These are phyloP conservation scores for Nerophis lumbriciformis DNA, from an alignment of 2,113 vertebrate genomes.

Conservation along the genomic window DNA sequence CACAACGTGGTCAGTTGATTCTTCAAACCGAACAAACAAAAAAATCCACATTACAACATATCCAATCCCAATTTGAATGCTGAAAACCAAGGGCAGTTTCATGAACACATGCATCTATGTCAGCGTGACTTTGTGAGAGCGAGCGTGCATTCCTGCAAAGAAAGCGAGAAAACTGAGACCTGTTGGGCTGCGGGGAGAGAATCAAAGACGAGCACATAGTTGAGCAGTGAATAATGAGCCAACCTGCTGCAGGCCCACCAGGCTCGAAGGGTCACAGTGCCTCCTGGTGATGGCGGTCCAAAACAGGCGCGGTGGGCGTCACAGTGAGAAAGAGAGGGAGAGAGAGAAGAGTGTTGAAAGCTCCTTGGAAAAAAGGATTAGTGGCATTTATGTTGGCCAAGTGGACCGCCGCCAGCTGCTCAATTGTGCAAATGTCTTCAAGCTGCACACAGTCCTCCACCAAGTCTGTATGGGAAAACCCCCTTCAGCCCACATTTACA, in stretches of 20 bases:
- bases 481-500: conserved; percentile 20
- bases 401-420: conserved; percentile 67
- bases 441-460: conserved; percentile 62
- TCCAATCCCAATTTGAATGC: too few species aligned
- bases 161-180: conserved; percentile 66
- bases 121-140: conserved; percentile 53
- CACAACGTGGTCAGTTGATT: background rate
- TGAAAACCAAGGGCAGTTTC: background rate
- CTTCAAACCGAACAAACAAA: background rate
- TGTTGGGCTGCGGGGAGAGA: conserved; percentile 65
- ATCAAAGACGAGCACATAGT: conserved; percentile 69
- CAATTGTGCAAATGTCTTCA: conserved; percentile 70
- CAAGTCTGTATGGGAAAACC: conserved; percentile 30
- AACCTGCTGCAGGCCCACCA: conserved; percentile 16
- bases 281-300: conserved; percentile 51
- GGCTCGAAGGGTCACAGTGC: conserved; percentile 39
- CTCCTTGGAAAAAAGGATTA: conserved; percentile 75
- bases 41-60: too few species aligned
- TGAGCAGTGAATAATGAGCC: conserved; percentile 67
- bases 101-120: conserved; percentile 27
- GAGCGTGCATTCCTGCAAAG: conserved; percentile 42
- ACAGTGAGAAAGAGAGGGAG: conserved; percentile 43
- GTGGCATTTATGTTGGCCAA: conserved; percentile 70
- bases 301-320: background rate
- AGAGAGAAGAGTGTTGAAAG: conserved; percentile 74